Percentiles rank a stretch among this genome's conserved stretches.
These are phyloP conservation scores for Lethocerus indicus DNA, from an alignment of 1,140 invertebrate genomes.

Conservation along the genomic window DNA sequence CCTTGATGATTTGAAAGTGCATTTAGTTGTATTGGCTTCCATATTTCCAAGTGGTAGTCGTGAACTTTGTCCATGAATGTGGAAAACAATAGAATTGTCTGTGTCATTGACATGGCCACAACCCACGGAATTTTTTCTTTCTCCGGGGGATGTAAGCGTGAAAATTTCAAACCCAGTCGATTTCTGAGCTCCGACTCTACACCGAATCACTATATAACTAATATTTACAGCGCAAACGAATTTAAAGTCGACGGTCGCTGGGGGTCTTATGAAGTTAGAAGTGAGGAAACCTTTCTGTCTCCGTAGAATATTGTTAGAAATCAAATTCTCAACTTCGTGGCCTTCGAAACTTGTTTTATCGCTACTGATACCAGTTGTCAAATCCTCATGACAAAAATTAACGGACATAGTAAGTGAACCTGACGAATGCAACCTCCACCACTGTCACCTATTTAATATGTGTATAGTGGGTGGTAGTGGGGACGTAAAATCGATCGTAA, in stretches of 20 bases:
- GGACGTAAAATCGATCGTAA: no score
- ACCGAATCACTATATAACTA: conserved; percentile 39
- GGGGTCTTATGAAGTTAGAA: conserved; percentile 52
- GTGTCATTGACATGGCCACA: conserved; percentile 26
- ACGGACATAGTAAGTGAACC: no score
- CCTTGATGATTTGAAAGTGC: conserved; percentile 10
- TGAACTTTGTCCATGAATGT: conserved; percentile 27
- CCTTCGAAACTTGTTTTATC: conserved; percentile 33
- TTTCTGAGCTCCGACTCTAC: conserved; percentile 40
- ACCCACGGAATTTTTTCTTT: neutral
- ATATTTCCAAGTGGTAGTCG: conserved; percentile 11
- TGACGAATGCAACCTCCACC: no score
- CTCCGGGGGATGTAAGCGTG: conserved; percentile 8
- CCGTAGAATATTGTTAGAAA: conserved; percentile 28
- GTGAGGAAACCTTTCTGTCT: conserved; percentile 44
- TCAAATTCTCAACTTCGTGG: conserved; percentile 46
- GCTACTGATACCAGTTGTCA: conserved; percentile 24
- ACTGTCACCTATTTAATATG: no score
- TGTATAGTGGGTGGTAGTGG: no score
- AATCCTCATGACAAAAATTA: conserved; percentile 27
- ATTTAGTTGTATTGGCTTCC: conserved; percentile 14
- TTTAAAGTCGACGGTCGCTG: conserved; percentile 45
- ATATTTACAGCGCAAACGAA: conserved; percentile 49
- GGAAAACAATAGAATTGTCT: conserved; percentile 33
- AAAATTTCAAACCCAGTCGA: conserved; percentile 45